Evolutionary conservation across 1,140 invertebrate species (phyloP).

Genomic region (Medauroidea extradentata): DNA sequence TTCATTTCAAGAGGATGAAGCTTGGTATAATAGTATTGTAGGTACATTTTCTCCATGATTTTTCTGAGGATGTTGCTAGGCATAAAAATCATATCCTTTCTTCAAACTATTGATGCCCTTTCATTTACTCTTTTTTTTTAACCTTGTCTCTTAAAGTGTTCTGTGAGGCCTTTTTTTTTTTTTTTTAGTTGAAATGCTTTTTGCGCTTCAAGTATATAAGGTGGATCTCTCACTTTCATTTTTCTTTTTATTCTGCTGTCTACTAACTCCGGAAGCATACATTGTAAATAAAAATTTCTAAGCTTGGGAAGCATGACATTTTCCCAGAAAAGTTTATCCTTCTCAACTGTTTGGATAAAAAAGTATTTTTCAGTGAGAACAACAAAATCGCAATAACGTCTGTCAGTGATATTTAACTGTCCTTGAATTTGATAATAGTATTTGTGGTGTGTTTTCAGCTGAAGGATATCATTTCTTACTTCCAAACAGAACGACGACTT

Average conservation of each 20-base stretch:
- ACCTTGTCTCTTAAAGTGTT: too few relatives aligned
- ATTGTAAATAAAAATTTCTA: slow-evolving; percentile 29
- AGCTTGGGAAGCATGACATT: slow-evolving; percentile 22
- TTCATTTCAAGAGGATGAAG: too few relatives aligned
- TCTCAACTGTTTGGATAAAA: slow-evolving; percentile 11
- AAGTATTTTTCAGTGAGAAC: slow-evolving; percentile 13
- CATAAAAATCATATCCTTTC: too few relatives aligned
- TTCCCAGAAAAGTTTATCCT: slow-evolving; percentile 26
- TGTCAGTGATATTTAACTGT: slow-evolving; percentile 16
- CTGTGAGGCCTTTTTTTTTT: too few relatives aligned
- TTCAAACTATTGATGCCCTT: too few relatives aligned
- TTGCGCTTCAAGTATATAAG: slow-evolving; percentile 17
- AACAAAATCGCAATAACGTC: slow-evolving; percentile 14
- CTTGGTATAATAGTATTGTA: too few relatives aligned
- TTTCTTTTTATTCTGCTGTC: slow-evolving; percentile 28
- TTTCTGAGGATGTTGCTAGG: too few relatives aligned
- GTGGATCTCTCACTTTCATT: slow-evolving; percentile 28
- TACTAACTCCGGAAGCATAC: slow-evolving; percentile 34
- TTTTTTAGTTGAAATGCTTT: neutral
- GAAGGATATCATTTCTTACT: neutral
- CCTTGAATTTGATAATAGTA: slow-evolving; percentile 19
- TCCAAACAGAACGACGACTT: neutral
- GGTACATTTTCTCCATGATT: too few relatives aligned
- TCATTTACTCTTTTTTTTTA: too few relatives aligned
- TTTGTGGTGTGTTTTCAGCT: slow-evolving; percentile 12